Base-by-base conservation (phyloP, 2,888 invertebrate genomes). In the Tiliacea citrago region DNA sequence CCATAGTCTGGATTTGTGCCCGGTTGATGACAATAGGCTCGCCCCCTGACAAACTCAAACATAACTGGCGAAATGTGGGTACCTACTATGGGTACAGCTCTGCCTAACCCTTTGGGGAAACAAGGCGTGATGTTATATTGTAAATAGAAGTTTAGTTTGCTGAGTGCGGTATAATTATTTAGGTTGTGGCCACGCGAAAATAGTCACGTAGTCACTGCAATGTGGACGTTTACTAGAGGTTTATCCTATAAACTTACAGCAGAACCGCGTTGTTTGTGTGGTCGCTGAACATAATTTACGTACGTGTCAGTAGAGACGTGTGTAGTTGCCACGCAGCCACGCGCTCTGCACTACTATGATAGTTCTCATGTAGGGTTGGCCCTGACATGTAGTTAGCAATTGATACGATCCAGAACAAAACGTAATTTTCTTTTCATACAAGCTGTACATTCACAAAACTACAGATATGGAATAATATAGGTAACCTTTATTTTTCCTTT, bases 181-280 rank as follows among this genome's bases (percentile, higher is more conserved):
- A 75, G 76, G 73, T 80, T 66, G 67, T 57, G 74, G 24, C 29
- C 45, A 87, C 84, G 81, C 74, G 68, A 76, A 81, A 77, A 81
- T 79, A 73, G 88, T 87, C 87, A 87, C 87, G 87, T 87, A 87
- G 79, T 35, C 84, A 70, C 24, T 60, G n/a, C n/a, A n/a, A n/a
- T n/a, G 47, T 67, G 18, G 45, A 45, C 60, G 55, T 68, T 81
- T 75, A 35, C 51, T 10, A 18, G 29, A 29, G 42, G 57, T 83
- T 84, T 87, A 75, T 84, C 86, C 87, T 87, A 83, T 84, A 77
- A 74, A 70, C 29, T 29, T 29, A 29, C 77, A 68, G 35, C 58
- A 3, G 57, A 12, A 49, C 57, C 73, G 73, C 68, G 77, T 49
- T 70, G 29, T 58, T 45, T 24, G 21, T 58, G 75, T 42, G 75